These are phyloP conservation scores for Aphelinus atriplicis DNA, from an alignment of 1,140 invertebrate genomes.

Conservation along the genomic window DNA sequence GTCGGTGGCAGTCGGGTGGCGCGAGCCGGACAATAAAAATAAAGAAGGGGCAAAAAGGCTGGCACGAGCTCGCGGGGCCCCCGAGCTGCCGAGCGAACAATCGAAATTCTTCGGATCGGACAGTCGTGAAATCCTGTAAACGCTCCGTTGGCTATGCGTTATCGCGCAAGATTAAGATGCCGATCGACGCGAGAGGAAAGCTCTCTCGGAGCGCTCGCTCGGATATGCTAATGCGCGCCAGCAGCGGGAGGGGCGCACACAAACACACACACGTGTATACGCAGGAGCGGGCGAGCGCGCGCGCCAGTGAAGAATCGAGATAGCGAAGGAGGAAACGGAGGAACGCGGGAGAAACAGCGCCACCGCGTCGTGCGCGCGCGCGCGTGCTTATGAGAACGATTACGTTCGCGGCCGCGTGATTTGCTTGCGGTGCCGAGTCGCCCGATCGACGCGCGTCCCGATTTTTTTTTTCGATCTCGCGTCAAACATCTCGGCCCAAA, in stretches of 20 bases:
- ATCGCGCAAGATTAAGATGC: constrained; percentile 46
- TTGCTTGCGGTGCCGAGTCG: too few relatives aligned
- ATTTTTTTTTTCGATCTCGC: too few relatives aligned
- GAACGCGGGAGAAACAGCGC: too few relatives aligned
- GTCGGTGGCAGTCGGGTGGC: not conserved
- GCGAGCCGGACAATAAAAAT: constrained; percentile 23
- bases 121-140: constrained; percentile 42
- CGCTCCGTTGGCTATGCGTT: constrained; percentile 35
- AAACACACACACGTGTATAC: too few relatives aligned
- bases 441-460: too few relatives aligned
- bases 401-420: too few relatives aligned
- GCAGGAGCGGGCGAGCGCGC: too few relatives aligned
- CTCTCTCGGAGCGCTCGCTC: constrained; percentile 27
- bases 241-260: not conserved
- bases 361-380: too few relatives aligned
- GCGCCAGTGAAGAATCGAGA: too few relatives aligned
- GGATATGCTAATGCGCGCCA: constrained; percentile 40
- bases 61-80: not conserved
- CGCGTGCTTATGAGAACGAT: too few relatives aligned
- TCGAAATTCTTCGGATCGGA: constrained; percentile 40
- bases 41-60: constrained; percentile 17
- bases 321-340: too few relatives aligned
- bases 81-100: constrained; percentile 41
- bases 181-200: constrained; percentile 38
- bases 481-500: too few relatives aligned